Evolutionary conservation across 2,888 invertebrate species (phyloP).

Genomic region (Ptilodon capucinus): DNA sequence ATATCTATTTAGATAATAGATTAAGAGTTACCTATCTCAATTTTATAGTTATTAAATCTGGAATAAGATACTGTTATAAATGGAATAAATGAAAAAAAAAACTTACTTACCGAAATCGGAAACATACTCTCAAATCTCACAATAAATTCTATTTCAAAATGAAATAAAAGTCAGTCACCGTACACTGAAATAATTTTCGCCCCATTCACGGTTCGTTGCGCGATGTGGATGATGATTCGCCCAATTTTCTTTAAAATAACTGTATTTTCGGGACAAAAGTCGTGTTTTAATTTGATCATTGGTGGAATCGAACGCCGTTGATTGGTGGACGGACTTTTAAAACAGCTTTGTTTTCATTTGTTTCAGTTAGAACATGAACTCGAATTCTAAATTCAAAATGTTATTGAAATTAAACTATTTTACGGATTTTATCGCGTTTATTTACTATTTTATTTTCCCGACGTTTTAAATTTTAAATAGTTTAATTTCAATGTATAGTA

Average conservation of each 20-base stretch:
- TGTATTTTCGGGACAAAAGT: slow-evolving; percentile 9
- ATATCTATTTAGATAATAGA: too few relatives aligned
- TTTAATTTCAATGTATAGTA: too few relatives aligned
- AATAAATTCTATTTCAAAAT: neutral
- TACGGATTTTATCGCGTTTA: too few relatives aligned
- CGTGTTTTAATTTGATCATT: neutral
- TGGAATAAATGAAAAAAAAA: too few relatives aligned
- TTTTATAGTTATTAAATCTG: too few relatives aligned
- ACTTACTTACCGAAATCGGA: slow-evolving; percentile 17
- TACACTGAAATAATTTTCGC: slow-evolving; percentile 18
- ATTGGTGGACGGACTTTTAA: neutral
- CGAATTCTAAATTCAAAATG: neutral
- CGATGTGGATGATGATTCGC: slow-evolving; percentile 14
- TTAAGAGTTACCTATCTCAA: too few relatives aligned
- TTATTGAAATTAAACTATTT: too few relatives aligned
- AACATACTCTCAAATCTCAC: neutral
- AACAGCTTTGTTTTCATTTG: neutral
- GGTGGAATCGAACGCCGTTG: neutral
- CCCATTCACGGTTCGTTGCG: slow-evolving; percentile 22
- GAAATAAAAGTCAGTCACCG: slow-evolving; percentile 13
- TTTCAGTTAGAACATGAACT: neutral
- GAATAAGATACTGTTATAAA: too few relatives aligned
- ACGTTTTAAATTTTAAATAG: too few relatives aligned
- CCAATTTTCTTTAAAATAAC: slow-evolving; percentile 18
- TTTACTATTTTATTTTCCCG: too few relatives aligned